These are phyloP conservation scores for Dasyornis broadbenti DNA, from an alignment of 2,113 vertebrate genomes.

Conservation along the genomic window DNA sequence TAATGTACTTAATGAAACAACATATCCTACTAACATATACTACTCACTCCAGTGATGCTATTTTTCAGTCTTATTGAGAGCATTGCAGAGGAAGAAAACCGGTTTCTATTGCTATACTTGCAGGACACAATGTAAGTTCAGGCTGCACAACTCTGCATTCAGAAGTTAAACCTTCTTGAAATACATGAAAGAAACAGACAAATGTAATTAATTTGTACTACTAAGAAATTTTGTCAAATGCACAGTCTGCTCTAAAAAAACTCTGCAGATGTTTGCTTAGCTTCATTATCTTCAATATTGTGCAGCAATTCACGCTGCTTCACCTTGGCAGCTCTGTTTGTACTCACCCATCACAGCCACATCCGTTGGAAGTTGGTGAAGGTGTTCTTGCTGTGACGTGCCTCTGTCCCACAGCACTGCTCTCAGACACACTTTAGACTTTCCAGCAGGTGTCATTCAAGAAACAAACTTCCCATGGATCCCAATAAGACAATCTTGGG, in stretches of 20 bases:
- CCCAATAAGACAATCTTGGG: background rate
- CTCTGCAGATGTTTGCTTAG: background rate
- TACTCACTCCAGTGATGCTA: background rate
- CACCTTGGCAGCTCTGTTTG: background rate
- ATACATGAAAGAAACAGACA: background rate
- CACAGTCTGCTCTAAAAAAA: background rate
- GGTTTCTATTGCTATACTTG: background rate
- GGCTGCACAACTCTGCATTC: background rate
- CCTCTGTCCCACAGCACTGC: background rate
- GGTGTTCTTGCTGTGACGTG: rapidly evolving
- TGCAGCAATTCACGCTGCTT: background rate
- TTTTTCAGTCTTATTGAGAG: background rate
- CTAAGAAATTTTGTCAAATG: no score
- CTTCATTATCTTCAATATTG: background rate
- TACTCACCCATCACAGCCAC: background rate
- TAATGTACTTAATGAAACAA: background rate
- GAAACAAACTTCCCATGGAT: background rate
- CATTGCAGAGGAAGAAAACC: background rate
- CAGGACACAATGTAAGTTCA: background rate
- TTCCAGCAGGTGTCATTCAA: conserved; percentile 20
- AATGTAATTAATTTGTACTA: background rate
- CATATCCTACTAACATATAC: background rate
- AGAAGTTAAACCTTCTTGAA: background rate
- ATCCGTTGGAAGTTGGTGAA: rapidly evolving
- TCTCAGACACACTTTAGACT: background rate